These are phyloP conservation scores for Sinella curviseta DNA, from an alignment of 1,140 invertebrate species.

Conservation along the genomic window DNA sequence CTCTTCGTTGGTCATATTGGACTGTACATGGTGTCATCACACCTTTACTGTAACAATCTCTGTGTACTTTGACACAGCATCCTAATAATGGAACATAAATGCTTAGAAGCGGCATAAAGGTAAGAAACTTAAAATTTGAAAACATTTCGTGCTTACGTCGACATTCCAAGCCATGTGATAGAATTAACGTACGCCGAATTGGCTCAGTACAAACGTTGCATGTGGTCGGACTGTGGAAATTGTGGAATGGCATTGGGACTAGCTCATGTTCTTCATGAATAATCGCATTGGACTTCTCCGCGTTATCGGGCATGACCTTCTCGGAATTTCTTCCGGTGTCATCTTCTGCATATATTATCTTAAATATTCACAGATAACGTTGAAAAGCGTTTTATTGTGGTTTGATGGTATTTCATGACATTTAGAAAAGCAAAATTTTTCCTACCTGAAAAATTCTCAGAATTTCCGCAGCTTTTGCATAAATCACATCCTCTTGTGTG, in stretches of 20 bases:
- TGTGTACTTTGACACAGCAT: slow-evolving; percentile 93
- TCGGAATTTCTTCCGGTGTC: slow-evolving; percentile 84
- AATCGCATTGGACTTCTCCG: slow-evolving; percentile 75
- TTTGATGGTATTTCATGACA: not conserved
- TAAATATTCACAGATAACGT: slow-evolving; percentile 37
- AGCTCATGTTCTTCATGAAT: slow-evolving; percentile 95
- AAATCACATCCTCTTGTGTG: slow-evolving; percentile 96
- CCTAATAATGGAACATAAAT: too few species aligned
- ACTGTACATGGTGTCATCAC: slow-evolving; percentile 85
- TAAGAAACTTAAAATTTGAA: not conserved
- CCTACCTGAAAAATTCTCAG: slow-evolving; percentile 93
- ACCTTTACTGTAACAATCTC: slow-evolving; percentile 83
- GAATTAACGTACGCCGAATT: slow-evolving; percentile 94
- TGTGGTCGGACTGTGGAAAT: slow-evolving; percentile 94
- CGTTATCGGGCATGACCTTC: slow-evolving; percentile 61
- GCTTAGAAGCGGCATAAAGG: slow-evolving; percentile 11
- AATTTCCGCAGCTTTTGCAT: slow-evolving; percentile 97
- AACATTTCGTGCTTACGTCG: slow-evolving; percentile 67
- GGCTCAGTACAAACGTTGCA: slow-evolving; percentile 97
- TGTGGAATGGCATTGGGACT: slow-evolving; percentile 92
- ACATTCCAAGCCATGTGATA: slow-evolving; percentile 94
- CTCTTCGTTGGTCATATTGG: slow-evolving; percentile 87
- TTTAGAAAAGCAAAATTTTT: too few species aligned
- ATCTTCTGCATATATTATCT: slow-evolving; percentile 88
- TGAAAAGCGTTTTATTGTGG: not conserved